Percentiles rank a stretch among this genome's conserved stretches.
phyloP scores from a whole-genome alignment of 2,797 vertebrate genomes.

The Phoebastria nigripes region DNA sequence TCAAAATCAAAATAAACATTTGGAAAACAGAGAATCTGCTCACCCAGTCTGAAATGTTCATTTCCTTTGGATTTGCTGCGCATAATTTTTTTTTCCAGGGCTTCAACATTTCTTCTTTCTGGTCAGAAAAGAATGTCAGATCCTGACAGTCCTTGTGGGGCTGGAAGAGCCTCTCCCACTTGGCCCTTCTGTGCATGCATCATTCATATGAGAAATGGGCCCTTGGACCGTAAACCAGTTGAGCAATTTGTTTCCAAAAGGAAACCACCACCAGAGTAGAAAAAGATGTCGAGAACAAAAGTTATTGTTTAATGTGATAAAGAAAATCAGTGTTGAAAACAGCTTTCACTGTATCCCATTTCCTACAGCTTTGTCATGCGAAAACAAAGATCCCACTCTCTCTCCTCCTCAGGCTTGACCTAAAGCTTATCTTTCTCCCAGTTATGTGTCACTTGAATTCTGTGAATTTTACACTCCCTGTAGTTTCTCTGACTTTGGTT shows the following conservation, averaged over 20 bases:
- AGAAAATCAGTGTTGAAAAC: constrained; percentile 32
- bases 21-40: constrained; percentile 4
- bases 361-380: background rate
- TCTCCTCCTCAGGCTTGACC: background rate
- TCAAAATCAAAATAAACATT: constrained; percentile 51
- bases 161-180: background rate
- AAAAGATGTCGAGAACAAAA: constrained; percentile 48
- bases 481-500: background rate
- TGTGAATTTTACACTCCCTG: background rate
- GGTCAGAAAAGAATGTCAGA: constrained; percentile 21
- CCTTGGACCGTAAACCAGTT: background rate
- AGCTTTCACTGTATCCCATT: constrained; percentile 8
- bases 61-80: constrained; percentile 1
- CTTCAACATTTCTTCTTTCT: constrained; percentile 24
- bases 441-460: background rate
- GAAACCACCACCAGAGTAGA: constrained; percentile 26
- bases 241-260: constrained; percentile 10
- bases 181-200: background rate
- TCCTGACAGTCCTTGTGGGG: background rate
- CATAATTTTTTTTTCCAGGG: background rate
- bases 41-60: constrained; percentile 5
- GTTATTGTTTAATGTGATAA: constrained; percentile 38
- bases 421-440: background rate
- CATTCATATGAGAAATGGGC: background rate
- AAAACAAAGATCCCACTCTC: background rate